phyloP scores from a whole-genome alignment of 2,797 vertebrate genomes.

The Micropoecilia bifurca region DNA sequence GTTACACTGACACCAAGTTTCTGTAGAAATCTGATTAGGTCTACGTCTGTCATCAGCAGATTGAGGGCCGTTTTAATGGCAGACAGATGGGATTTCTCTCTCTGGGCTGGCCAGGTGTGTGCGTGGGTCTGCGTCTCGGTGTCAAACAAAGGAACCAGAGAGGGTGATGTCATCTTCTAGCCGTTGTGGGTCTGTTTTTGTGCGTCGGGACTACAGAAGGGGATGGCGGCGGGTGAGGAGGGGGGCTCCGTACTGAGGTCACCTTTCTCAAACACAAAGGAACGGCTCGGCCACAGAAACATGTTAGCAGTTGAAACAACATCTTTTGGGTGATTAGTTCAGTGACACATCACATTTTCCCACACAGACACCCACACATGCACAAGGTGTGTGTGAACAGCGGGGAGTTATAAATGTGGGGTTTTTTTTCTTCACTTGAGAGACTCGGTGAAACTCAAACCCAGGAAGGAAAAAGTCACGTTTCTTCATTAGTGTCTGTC shows the following conservation, averaged over 20 bases:
- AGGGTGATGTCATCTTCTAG: conserved; percentile 70
- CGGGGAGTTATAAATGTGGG: background rate
- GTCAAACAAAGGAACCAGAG: conserved; percentile 57
- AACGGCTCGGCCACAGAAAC: conserved; percentile 1
- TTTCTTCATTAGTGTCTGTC: conserved; percentile 29
- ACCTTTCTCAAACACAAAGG: conserved; percentile 45
- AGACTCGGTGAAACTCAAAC: conserved; percentile 23
- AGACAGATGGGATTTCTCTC: background rate
- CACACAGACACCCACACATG: background rate
- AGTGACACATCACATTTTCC: background rate
- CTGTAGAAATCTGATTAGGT: background rate
- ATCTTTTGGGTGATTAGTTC: background rate
- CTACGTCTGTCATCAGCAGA: background rate
- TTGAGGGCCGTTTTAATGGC: background rate
- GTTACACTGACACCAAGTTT: background rate
- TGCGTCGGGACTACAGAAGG: background rate
- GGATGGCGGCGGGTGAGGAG: background rate
- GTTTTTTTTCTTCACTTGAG: conserved; percentile 15
- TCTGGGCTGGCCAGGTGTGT: conserved; percentile 29
- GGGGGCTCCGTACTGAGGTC: conserved; percentile 57
- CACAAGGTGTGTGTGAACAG: background rate
- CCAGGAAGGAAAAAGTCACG: conserved; percentile 6
- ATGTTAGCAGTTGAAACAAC: conserved; percentile 11
- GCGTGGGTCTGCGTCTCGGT: conserved; percentile 20
- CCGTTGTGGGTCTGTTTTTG: conserved; percentile 22